Evolutionary conservation across 1,140 invertebrate species (phyloP).

Genomic region (Lycorma delicatula): DNA sequence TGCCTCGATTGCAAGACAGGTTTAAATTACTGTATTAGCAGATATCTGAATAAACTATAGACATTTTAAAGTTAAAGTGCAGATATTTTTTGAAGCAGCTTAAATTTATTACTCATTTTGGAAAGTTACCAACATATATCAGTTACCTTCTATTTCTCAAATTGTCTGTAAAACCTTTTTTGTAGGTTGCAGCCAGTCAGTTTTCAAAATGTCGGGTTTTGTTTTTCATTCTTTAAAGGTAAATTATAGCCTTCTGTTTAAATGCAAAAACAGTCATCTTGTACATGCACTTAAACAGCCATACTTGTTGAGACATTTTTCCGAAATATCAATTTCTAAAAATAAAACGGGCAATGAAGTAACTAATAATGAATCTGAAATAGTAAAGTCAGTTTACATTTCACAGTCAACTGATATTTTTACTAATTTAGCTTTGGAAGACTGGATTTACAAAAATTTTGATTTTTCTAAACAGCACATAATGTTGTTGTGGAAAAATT

Average conservation of each 20-base stretch:
- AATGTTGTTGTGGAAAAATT: conserved; percentile 83
- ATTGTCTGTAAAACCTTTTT: background rate
- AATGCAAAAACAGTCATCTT: too few relatives aligned
- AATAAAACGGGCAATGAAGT: too few relatives aligned
- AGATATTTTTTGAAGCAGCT: conserved; percentile 9
- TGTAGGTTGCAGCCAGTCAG: background rate
- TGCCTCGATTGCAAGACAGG: conserved; percentile 41
- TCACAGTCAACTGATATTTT: conserved; percentile 85
- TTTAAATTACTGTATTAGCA: conserved; percentile 9
- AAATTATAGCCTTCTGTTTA: too few relatives aligned
- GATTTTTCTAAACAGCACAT: conserved; percentile 74
- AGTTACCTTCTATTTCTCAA: background rate
- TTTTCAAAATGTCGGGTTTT: too few relatives aligned
- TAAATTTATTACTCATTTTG: background rate
- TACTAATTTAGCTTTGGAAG: conserved; percentile 86
- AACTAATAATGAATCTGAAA: conserved; percentile 38
- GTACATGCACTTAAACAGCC: too few relatives aligned
- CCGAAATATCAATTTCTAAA: too few relatives aligned
- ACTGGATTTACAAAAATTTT: conserved; percentile 85
- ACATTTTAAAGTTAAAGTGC: conserved; percentile 9
- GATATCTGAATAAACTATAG: background rate
- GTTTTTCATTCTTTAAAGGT: too few relatives aligned
- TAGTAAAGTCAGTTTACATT: conserved; percentile 79
- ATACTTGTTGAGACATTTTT: too few relatives aligned
- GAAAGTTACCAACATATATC: background rate